Evolutionary conservation across 1,140 invertebrate species (phyloP), one percentile per base, ranked within the genome.

Genomic region (Tetraneura akinire): DNA sequence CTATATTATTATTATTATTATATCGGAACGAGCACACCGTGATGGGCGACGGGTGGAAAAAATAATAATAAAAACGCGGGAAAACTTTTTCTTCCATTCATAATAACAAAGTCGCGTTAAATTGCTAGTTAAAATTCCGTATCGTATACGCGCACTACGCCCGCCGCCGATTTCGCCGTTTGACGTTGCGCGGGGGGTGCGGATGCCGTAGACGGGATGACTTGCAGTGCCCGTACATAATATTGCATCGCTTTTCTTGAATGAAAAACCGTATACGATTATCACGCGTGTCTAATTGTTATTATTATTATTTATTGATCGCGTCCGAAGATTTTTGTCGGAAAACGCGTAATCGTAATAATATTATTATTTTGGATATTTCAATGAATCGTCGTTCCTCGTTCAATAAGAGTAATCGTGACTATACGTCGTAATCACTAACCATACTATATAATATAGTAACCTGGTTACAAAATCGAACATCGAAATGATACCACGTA

Each of bases 111-210:
- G n/a, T n/a, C n/a, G n/a, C n/a, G n/a, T 37, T 62, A 78, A 78
- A 78, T 78, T 78, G 74, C 74, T 62, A 78, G 74, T 78, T 78
- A 78, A 78, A 78, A 78, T 78, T 78, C 55, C 55, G 74, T 47
- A 26, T 62, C 73, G 53, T 76, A 76, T 32, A n/a, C 53, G 16
- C n/a, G 71, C 18, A n/a, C n/a, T n/a, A n/a, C 70, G 51, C 21
- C 37, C 0, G 18, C 16, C 18, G 10, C 13, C 26, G 57, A 9
- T 8, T 0, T 14, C 16, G 16, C 26, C 18, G 8, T 8, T 32
- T 26, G 29, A 32, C 29, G 4, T 29, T 26, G 18, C 60, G 18
- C 16, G 2, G 29, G 1, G 16, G 16, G 16, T 32, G 26, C 4
- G 60, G 60, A 8, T 10, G 1, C 0, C 14, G 57, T 32, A 16